Percentiles rank a stretch among this genome's conserved stretches.
These are phyloP conservation scores for Bufo bufo DNA, from an alignment of 2,113 vertebrate species.

Conservation along the genomic window DNA sequence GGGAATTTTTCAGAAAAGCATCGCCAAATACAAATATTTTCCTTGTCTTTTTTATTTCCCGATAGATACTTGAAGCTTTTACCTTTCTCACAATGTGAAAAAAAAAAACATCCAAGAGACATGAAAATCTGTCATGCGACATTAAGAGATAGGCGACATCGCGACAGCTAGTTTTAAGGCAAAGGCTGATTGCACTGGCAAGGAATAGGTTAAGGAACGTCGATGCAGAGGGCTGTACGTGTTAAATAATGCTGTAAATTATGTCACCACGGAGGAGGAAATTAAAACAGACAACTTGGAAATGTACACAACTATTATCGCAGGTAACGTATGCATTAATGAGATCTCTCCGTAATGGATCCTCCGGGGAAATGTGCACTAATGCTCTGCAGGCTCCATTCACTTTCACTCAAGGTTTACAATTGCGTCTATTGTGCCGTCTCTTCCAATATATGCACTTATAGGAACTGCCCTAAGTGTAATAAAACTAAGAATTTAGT, in stretches of 20 bases:
- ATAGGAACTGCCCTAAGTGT: background rate
- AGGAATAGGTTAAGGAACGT: background rate
- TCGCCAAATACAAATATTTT: background rate
- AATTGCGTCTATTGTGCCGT: background rate
- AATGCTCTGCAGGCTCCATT: background rate
- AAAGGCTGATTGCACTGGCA: background rate
- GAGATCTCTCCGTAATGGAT: background rate
- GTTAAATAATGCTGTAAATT: background rate
- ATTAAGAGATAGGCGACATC: background rate
- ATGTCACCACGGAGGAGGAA: background rate
- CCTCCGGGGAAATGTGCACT: background rate
- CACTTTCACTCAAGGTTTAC: background rate
- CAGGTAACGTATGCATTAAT: constrained; percentile 25
- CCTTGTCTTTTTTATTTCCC: background rate
- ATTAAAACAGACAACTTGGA: constrained; percentile 16
- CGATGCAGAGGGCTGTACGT: background rate
- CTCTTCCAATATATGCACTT: background rate
- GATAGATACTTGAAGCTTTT: background rate
- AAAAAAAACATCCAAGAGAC: too few species aligned
- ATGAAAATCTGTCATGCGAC: background rate
- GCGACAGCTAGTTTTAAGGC: background rate
- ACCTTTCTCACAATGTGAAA: background rate
- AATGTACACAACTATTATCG: constrained; percentile 24
- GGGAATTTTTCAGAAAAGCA: background rate
- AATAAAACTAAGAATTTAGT: too few species aligned